Base-by-base conservation (phyloP, 2,888 invertebrate species). In the Gandaritis pyraliata region DNA sequence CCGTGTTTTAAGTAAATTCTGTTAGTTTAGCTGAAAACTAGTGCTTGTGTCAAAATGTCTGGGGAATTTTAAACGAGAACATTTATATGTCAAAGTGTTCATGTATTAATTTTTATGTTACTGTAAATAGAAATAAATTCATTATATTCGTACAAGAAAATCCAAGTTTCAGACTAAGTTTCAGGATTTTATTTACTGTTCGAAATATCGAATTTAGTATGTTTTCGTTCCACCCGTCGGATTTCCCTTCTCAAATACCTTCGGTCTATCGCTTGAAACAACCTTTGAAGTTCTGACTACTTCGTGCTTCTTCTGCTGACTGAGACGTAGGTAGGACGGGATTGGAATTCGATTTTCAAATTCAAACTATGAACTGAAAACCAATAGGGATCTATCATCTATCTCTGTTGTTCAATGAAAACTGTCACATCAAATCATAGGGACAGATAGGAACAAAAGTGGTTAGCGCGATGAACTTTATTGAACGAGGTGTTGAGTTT, bases 381-480 rank as follows among this genome's bases (percentile, higher is more conserved):
- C 64, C 54, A 64, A 64, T 67, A 62, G 50, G 58, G 39, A 52
- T 59, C 55, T 53, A 50, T 23, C 23, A n/a, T n/a, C n/a, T n/a
- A n/a, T 58, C 55, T 53, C 61, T 41, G 52, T 58, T 48, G 23
- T 15, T 15, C 64, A 61, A 66, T 69, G 64, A 52, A 54, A 67
- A 52, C 50, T 39, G 68, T 66, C 62, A 58, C 51, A 50, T 69
- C 65, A 62, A 65, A 67, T 68, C 61, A 43, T 10, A 70, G 69
- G 47, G 52, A 61, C 30, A 61, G 55, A 47, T 43, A 18, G 2
- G 57, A 67, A 67, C 69, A 70, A 67, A 64, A 64, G 68, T 64
- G 64, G 61, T 65, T 68, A 57, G 58, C 68, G 56, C 51, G 47
- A 63, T 73, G 72, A 68, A 72, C 71, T 69, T 73, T 71, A 76